Base-by-base conservation (phyloP, 2,888 invertebrate species). In the Calameuta idolon region DNA sequence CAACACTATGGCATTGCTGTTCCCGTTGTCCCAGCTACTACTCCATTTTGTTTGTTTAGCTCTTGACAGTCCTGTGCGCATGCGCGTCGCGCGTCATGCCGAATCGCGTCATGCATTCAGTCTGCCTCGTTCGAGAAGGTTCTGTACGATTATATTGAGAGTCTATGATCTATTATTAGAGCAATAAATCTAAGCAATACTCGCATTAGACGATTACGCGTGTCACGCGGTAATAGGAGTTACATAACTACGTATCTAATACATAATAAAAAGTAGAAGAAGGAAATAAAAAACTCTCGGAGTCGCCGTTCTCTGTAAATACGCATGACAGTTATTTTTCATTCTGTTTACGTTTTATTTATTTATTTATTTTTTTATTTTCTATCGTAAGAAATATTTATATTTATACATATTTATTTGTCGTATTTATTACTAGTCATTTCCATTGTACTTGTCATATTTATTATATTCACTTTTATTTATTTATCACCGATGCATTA, bases 111-210 rank as follows among this genome's bases (percentile, higher is more conserved):
- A 23, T 55, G 55, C 55, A 55, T 55, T 23, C 23, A 23, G 55
- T 55, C 55, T 23, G 55, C 23, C 55, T 55, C 55, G 23, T 23
- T 55, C 55, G 55, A 79, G 75, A 81, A 79, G 77, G 79, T 82
- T 82, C 81, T 77, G 77, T 78, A 78, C 79, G 83, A 76, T 81
- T 84, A 81, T 73, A 76, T 80, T 81, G 77, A 75, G 73, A 77
- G 77, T 55, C 55, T 55, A 55, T 23, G 55, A 55, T 55, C 23
- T 55, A 55, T 55, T 23, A 55, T 55, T 55, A 55, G 83, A 88
- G 87, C 87, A 89, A 88, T 88, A 89, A 85, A 81, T 68, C 81
- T 86, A 86, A 89, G 86, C 85, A 87, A 88, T 87, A 86, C 78
- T 82, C 77, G 75, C 71, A 75, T 69, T 77, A 79, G 77, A 80